Conservation (phyloP, 1,140 invertebrate species). For the Centruroides sculpturatus region DNA sequence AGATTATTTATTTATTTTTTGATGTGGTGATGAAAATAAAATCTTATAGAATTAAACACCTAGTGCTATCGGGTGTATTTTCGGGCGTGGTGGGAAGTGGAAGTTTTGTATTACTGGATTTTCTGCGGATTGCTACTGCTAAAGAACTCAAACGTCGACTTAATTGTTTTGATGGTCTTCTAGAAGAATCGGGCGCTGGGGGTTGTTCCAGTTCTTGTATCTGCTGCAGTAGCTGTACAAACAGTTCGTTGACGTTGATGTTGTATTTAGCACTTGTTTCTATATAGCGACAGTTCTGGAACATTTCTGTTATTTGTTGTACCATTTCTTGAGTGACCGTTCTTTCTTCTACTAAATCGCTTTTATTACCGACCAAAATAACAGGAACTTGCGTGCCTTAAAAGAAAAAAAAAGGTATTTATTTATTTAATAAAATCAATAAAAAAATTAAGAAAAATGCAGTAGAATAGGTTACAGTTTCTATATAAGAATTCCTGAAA, state of each 20-base stretch:
- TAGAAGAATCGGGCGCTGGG: conserved; percentile 3
- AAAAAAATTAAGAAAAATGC: background rate
- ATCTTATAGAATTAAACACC: no score
- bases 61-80: no score
- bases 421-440: background rate
- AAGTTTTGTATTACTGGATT: background rate
- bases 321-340: conserved; percentile 18
- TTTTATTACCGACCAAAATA: conserved; percentile 17
- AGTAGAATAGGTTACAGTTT: background rate
- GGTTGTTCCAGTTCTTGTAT: conserved; percentile 5
- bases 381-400: conserved; percentile 11
- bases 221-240: conserved; percentile 19
- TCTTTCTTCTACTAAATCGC: conserved; percentile 11
- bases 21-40: no score
- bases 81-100: no score
- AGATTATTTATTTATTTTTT: no score
- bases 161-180: conserved; percentile 4
- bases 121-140: background rate
- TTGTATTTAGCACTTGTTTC: conserved; percentile 25
- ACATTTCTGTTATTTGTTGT: conserved; percentile 10
- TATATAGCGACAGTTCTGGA: conserved; percentile 22
- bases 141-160: conserved; percentile 6
- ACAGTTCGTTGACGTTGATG: conserved; percentile 23
- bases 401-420: background rate
- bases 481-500: background rate